phyloP scores from a whole-genome alignment of 1,140 invertebrate genomes.

The Pogonognathellus flavescens region DNA sequence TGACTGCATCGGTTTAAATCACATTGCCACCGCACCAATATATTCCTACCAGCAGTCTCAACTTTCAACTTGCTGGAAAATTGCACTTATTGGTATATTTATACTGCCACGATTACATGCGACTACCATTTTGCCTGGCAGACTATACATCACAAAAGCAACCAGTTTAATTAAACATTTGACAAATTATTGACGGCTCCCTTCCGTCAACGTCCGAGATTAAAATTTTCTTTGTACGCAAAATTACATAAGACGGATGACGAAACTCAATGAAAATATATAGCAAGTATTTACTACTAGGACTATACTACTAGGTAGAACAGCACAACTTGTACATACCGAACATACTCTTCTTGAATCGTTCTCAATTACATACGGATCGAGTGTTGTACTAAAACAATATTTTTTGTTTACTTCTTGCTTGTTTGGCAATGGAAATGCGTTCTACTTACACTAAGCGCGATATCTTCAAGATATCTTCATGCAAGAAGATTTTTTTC shows the following conservation, averaged over 20 bases:
- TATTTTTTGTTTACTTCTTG: too few relatives aligned
- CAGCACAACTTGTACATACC: too few relatives aligned
- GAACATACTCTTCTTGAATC: too few relatives aligned
- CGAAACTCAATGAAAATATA: neutral
- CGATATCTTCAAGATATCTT: too few relatives aligned
- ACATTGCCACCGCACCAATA: neutral
- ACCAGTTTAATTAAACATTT: slow-evolving; percentile 43
- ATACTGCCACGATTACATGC: neutral
- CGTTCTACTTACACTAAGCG: too few relatives aligned
- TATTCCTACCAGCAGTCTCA: neutral
- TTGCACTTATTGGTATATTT: neutral
- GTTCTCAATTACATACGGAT: too few relatives aligned
- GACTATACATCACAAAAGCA: neutral
- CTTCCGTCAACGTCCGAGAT: slow-evolving; percentile 28
- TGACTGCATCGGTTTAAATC: neutral
- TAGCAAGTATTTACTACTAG: too few relatives aligned
- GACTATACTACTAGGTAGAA: too few relatives aligned
- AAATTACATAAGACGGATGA: slow-evolving; percentile 14
- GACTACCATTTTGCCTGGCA: neutral
- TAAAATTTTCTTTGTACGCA: slow-evolving; percentile 22
- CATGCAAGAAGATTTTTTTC: too few relatives aligned
- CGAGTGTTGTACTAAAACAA: too few relatives aligned
- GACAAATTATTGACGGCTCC: slow-evolving; percentile 44
- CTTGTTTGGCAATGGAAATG: too few relatives aligned
- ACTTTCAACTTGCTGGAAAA: neutral